Percentiles rank a stretch among this genome's conserved stretches.
These are phyloP conservation scores for Drosophila antonietae DNA, from an alignment of 2,888 invertebrate genomes.

Conservation along the genomic window DNA sequence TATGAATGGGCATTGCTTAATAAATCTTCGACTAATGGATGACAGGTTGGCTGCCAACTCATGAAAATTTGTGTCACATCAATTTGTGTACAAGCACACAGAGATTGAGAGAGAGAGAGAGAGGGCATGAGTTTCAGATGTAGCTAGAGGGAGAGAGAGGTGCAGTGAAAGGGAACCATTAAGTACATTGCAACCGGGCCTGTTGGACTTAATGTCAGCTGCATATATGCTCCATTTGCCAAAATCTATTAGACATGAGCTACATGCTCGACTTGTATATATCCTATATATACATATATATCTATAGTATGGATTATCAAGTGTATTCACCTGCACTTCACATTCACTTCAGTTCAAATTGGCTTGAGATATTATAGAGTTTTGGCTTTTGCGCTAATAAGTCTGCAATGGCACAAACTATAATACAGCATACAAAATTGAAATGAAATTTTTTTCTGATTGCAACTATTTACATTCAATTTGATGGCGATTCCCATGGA, in stretches of 20 bases:
- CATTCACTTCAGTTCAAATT: no score
- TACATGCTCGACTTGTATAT: neutral
- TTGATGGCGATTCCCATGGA: no score
- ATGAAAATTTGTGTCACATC: conserved; percentile 59
- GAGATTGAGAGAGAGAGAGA: neutral
- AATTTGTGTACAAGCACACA: conserved; percentile 36
- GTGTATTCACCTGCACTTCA: neutral
- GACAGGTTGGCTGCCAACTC: conserved; percentile 39
- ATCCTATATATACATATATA: neutral
- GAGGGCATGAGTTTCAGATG: neutral
- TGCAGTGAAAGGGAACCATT: no score
- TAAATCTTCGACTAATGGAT: conserved; percentile 50
- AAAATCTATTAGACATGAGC: neutral
- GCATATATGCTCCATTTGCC: neutral
- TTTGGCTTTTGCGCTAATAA: no score
- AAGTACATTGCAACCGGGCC: neutral
- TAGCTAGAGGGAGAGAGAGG: no score
- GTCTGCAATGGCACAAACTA: neutral
- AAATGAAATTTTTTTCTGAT: neutral
- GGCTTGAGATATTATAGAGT: neutral
- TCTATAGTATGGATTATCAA: neutral
- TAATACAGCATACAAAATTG: neutral
- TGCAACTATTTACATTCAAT: neutral
- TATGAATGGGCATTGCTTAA: conserved; percentile 36
- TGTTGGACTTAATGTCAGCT: neutral